Base-by-base conservation (phyloP, 2,797 vertebrate genomes). In the Parauchenoglanis ngamensis region DNA sequence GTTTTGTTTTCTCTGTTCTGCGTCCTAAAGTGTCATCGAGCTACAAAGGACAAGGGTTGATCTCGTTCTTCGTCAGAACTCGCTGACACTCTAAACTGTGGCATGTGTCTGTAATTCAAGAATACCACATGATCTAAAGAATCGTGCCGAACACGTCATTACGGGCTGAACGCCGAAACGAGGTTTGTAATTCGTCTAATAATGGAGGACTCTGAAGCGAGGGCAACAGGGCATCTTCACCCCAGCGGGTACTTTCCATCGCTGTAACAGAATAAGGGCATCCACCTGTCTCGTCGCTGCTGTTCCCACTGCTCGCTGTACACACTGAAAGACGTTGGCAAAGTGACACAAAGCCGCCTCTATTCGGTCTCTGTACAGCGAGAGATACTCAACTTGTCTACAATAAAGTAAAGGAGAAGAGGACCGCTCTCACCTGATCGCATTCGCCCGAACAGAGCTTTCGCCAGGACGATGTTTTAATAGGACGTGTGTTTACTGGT, bases 261-360 rank as follows among this genome's bases (percentile, higher is more conserved):
- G 13, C 6, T 72, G 87, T 88, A 89, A 90, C 68, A 86, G 86
- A 89, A 87, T 86, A 87, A 72, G 80, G 54, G 80, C 70, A 76
- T 57, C 65, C 84, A 54, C 79, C 78, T 68, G 80, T 70, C 87
- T 52, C 84, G 31, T 40, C 46, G 35, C 63, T 28, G 81, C 65
- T 70, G 54, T 57, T 85, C 82, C 83, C 84, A 68, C 77, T 46
- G 13, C 59, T 72, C 85, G 79, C 75, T 57, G 86, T 49, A 52
- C 63, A 88, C 77, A 67, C 44, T 80, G 61, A 87, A 85, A 85
- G 78, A 88, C 28, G 61, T 46, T 84, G 87, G 87, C 86, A 88
- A 67, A 76, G 83, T 1, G 54, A 91, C 61, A 92, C 91, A 92
- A 90, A 81, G 90, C 89, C 5, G 83, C 57, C 89, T 91, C 86